These are phyloP conservation scores for Mustela nigripes DNA, from an alignment of 2,113 vertebrate genomes.

Conservation along the genomic window DNA sequence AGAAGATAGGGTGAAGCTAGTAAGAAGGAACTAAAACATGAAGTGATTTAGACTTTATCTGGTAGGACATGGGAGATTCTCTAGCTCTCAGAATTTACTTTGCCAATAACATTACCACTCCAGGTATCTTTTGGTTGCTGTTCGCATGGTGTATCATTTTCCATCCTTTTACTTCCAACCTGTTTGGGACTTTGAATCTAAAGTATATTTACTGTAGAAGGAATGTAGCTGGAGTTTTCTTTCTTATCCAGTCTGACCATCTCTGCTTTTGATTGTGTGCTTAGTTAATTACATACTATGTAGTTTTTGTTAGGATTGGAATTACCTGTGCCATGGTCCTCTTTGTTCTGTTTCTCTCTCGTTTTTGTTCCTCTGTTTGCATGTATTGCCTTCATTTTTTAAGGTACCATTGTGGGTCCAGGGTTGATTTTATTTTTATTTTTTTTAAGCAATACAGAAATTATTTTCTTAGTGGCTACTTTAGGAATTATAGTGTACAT, in stretches of 20 bases:
- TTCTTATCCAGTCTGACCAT: neutral
- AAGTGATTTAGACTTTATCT: constrained; percentile 19
- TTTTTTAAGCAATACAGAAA: neutral
- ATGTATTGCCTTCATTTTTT: neutral
- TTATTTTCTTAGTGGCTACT: neutral
- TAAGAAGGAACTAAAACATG: neutral
- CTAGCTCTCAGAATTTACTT: neutral
- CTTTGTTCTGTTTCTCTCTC: neutral
- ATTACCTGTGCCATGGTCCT: neutral
- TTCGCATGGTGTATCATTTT: neutral
- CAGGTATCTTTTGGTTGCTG: neutral
- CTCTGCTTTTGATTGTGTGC: neutral
- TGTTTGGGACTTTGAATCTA: neutral
- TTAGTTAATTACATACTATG: neutral
- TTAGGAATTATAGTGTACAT: constrained; percentile 2
- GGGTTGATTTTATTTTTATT: neutral
- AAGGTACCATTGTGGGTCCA: neutral
- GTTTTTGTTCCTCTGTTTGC: neutral
- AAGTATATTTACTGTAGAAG: neutral
- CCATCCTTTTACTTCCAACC: neutral
- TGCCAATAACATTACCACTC: neutral
- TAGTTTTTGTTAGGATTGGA: neutral
- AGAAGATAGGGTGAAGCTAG: neutral
- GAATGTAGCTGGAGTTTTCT: neutral
- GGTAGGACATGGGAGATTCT: neutral